Evolutionary conservation across 2,113 vertebrate genomes (phyloP).

Genomic region (Penelope pileata): DNA sequence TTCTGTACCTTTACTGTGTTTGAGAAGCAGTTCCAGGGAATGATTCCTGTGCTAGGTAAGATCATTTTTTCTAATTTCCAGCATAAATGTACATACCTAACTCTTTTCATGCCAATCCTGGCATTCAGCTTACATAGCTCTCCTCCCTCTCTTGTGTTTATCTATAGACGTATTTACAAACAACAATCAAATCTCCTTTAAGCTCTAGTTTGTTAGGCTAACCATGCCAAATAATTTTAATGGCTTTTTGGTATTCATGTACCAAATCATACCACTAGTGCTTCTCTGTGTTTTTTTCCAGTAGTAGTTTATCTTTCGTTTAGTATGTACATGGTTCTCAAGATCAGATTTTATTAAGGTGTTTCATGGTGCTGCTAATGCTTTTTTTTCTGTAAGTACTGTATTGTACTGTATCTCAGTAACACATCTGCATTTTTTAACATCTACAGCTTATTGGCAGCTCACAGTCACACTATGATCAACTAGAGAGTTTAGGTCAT

Average conservation of each 20-base stretch:
- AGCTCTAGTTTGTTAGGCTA: not conserved
- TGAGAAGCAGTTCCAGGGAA: constrained; percentile 6
- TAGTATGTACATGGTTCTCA: not conserved
- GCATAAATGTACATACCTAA: not conserved
- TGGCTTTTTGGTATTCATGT: constrained; percentile 12
- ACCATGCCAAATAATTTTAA: not conserved
- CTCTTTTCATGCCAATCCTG: not conserved
- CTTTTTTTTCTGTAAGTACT: constrained; percentile 8
- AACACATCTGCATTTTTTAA: constrained; percentile 5
- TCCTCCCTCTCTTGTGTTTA: not conserved
- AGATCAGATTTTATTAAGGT: not conserved
- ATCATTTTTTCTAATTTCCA: constrained; percentile 1
- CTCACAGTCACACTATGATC: constrained; percentile 6
- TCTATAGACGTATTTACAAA: not conserved
- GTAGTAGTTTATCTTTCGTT: not conserved
- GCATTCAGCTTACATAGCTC: not conserved
- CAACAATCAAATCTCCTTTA: not conserved
- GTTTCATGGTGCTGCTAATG: not conserved
- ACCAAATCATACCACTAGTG: not conserved
- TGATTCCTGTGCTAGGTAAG: constrained; percentile 1
- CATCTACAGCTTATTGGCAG: not conserved
- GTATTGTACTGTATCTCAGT: not conserved
- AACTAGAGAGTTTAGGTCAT: constrained; percentile 53
- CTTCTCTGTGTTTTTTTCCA: not conserved
- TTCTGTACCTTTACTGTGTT: not conserved